Evolutionary conservation across 1,140 invertebrate species (phyloP).

Genomic region (Notospermus geniculatus): DNA sequence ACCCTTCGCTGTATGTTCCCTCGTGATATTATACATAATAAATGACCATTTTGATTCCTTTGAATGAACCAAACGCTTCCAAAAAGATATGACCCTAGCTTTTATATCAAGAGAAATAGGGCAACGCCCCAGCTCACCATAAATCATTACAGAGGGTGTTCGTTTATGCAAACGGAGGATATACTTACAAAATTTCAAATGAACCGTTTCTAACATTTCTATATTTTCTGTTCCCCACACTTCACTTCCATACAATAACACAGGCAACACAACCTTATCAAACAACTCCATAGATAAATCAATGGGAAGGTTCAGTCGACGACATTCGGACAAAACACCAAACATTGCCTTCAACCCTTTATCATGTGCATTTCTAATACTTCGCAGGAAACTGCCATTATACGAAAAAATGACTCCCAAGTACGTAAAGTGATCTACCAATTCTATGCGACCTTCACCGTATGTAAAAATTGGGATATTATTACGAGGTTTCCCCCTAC

Average conservation of each 20-base stretch:
- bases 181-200: conserved; percentile 11
- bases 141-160: conserved; percentile 15
- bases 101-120: conserved; percentile 12
- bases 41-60: neutral
- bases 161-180: conserved; percentile 6
- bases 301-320: neutral
- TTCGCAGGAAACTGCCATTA: neutral
- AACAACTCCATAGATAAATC: conserved; percentile 14
- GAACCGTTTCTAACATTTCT: conserved; percentile 10
- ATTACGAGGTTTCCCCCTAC: neutral
- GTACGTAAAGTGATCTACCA: conserved; percentile 10
- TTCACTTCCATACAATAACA: conserved; percentile 18
- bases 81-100: conserved; percentile 11
- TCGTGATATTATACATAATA: no score
- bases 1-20: no score
- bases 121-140: conserved; percentile 10
- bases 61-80: conserved; percentile 17
- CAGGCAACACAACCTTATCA: conserved; percentile 15
- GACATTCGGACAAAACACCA: conserved; percentile 1
- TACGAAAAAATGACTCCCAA: neutral
- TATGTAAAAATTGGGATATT: conserved; percentile 8
- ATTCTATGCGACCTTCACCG: neutral
- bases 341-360: conserved; percentile 13
- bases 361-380: neutral
- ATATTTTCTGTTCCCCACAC: conserved; percentile 19